Conservation (phyloP, 2,888 invertebrate genomes). For the Volucella inflata region DNA sequence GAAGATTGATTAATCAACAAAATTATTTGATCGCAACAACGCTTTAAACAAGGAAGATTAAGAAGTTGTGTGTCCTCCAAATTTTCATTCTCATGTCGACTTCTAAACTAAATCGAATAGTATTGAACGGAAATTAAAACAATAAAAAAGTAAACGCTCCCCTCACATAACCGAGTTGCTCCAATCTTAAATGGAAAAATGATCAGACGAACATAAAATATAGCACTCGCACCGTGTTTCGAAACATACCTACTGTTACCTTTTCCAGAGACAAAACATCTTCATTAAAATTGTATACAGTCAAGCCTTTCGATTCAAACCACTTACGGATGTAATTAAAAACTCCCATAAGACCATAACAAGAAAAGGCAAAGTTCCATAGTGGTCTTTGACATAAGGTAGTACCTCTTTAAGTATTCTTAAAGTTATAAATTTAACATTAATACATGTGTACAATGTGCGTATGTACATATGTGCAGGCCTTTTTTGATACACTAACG, state of each 20-base stretch:
- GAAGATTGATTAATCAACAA: too few species aligned
- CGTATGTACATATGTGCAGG: not conserved
- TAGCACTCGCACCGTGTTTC: conserved; percentile 45
- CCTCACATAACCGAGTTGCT: not conserved
- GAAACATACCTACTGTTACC: conserved; percentile 26
- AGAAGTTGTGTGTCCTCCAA: too few species aligned
- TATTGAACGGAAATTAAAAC: too few species aligned
- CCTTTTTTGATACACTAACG: conserved; percentile 28
- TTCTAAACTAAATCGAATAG: too few species aligned
- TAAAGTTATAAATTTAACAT: too few species aligned
- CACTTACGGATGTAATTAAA: conserved; percentile 38
- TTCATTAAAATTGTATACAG: conserved; percentile 33
- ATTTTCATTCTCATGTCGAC: too few species aligned
- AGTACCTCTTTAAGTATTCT: conserved; percentile 11
- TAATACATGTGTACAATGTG: too few species aligned
- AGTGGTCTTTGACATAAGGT: conserved; percentile 36
- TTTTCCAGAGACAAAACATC: conserved; percentile 24
- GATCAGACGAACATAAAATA: conserved; percentile 35
- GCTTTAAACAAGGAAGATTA: too few species aligned
- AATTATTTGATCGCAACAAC: too few species aligned
- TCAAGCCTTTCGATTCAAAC: conserved; percentile 10
- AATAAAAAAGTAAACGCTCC: not conserved
- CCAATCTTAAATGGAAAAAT: conserved; percentile 8
- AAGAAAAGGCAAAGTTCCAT: conserved; percentile 27
- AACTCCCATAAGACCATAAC: conserved; percentile 35